These are phyloP conservation scores for Acanthopleura granulata DNA, from an alignment of 2,888 invertebrate genomes.

Conservation along the genomic window DNA sequence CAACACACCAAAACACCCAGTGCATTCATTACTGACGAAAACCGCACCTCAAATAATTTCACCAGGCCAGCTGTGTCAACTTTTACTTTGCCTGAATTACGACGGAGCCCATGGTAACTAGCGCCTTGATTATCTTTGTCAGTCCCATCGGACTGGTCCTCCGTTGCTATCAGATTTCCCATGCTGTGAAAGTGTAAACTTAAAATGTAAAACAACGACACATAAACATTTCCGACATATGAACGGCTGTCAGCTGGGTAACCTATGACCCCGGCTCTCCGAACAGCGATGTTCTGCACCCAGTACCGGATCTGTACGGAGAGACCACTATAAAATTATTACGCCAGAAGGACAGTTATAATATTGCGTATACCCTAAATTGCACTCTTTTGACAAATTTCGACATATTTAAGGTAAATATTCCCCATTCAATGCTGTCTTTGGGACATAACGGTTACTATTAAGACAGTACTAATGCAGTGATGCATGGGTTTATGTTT, in stretches of 20 bases:
- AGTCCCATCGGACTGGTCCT: constrained; percentile 1
- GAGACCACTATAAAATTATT: background rate
- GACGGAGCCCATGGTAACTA: background rate
- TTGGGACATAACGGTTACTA: background rate
- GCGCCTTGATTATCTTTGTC: background rate
- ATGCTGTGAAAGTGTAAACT: background rate
- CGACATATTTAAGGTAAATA: too few species aligned
- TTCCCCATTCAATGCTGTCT: background rate
- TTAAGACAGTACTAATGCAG: background rate
- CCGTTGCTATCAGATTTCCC: background rate
- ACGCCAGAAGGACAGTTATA: background rate
- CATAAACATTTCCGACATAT: too few species aligned
- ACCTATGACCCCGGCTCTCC: background rate
- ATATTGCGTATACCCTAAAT: constrained; percentile 6
- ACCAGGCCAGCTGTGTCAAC: constrained; percentile 41
- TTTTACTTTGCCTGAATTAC: constrained; percentile 20
- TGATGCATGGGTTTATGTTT: background rate
- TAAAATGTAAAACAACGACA: background rate
- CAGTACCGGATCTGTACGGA: background rate
- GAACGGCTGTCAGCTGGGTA: background rate
- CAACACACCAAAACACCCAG: background rate
- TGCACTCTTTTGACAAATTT: background rate
- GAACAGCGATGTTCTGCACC: background rate
- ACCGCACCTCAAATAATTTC: constrained; percentile 50
- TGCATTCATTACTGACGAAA: background rate